Percentiles rank a stretch among this genome's conserved stretches.
phyloP scores from a whole-genome alignment of 2,797 vertebrate genomes.

The Bucorvus abyssinicus region DNA sequence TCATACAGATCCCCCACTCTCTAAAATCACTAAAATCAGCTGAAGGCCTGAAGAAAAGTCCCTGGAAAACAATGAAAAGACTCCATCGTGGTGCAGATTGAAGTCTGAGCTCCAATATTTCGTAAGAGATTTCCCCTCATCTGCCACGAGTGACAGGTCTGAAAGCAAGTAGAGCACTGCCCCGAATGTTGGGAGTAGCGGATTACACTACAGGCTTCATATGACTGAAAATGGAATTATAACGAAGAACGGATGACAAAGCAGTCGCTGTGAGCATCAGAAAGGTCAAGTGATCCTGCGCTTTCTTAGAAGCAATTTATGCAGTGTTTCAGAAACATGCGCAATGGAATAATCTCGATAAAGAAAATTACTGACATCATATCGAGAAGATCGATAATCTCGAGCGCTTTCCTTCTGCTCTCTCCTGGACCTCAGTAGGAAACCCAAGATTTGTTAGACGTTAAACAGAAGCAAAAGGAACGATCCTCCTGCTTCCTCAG shows the following conservation, averaged over 20 bases:
- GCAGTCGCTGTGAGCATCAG: background rate
- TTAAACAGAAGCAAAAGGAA: background rate
- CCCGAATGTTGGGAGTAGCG: background rate
- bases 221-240: background rate
- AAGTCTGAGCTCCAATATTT: background rate
- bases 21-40: background rate
- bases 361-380: background rate
- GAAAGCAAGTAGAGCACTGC: background rate
- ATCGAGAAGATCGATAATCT: background rate
- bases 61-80: background rate
- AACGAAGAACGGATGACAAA: background rate
- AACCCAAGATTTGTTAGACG: background rate
- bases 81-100: background rate
- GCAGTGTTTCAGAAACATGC: background rate
- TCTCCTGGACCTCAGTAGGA: background rate
- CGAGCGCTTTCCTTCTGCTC: background rate
- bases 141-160: background rate
- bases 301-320: conserved; percentile 10
- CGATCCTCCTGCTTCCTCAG: background rate
- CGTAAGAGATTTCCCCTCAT: background rate
- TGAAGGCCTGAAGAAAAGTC: background rate
- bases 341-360: background rate
- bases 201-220: background rate
- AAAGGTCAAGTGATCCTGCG: conserved; percentile 10
- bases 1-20: background rate